A percentile compares a stretch with the other conserved stretches of the same genome.
phyloP scores from a whole-genome alignment of 2,888 invertebrate species.

The Muschampia plurimacula region DNA sequence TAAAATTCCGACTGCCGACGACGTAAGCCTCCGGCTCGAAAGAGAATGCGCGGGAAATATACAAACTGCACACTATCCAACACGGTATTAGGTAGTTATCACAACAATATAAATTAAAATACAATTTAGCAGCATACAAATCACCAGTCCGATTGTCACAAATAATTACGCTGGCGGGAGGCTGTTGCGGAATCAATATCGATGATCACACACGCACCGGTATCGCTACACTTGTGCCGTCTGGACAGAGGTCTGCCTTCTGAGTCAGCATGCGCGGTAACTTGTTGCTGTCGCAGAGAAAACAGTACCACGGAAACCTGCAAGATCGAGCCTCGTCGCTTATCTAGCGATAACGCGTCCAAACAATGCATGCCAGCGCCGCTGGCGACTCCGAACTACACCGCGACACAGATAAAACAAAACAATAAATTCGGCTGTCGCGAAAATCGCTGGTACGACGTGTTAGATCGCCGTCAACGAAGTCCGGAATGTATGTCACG shows the following conservation, averaged over 20 bases:
- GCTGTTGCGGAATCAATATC: conserved; percentile 40
- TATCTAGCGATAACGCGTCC: conserved; percentile 34
- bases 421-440: conserved; percentile 48
- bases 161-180: conserved; percentile 30
- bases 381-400: neutral
- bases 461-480: conserved; percentile 73
- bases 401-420: conserved; percentile 57
- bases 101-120: neutral
- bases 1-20: no score
- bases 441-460: conserved; percentile 64
- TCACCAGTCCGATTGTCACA: neutral
- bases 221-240: conserved; percentile 42
- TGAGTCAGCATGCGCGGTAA: conserved; percentile 31
- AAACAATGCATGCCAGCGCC: conserved; percentile 35
- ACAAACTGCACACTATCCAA: neutral
- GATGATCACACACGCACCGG: conserved; percentile 31
- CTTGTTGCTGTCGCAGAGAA: conserved; percentile 42
- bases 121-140: conserved; percentile 9
- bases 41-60: conserved; percentile 42
- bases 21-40: conserved; percentile 18
- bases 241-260: conserved; percentile 30
- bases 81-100: no score
- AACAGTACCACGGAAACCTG: conserved; percentile 40
- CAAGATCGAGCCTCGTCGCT: conserved; percentile 47
- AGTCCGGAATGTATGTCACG: conserved; percentile 85